Conservation (phyloP, 2,797 vertebrate genomes). For the Meriones psammophilus region DNA sequence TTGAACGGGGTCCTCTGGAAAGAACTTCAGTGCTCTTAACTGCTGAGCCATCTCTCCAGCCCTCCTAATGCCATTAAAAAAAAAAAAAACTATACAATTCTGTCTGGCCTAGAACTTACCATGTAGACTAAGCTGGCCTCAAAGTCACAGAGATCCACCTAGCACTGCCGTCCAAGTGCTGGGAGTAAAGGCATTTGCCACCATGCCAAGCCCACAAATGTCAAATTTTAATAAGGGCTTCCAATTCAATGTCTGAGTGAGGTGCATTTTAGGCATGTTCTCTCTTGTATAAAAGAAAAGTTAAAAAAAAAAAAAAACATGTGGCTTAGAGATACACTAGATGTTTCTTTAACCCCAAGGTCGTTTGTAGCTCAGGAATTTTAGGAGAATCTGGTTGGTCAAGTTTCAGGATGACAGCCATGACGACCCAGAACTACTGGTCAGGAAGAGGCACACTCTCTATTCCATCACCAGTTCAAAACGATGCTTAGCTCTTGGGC, state of each 20-base stretch:
- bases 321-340: not conserved
- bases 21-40: no score
- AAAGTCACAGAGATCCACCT: not conserved
- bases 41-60: no score
- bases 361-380: not conserved
- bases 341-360: conserved; percentile 43
- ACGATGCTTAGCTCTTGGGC: not conserved
- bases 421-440: not conserved
- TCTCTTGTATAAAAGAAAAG: conserved; percentile 43
- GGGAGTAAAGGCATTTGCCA: not conserved
- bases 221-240: conserved; percentile 46
- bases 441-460: not conserved
- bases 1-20: no score
- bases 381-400: conserved; percentile 12
- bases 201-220: not conserved
- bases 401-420: not conserved
- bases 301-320: not conserved
- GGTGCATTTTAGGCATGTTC: conserved; percentile 55
- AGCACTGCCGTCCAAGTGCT: not conserved
- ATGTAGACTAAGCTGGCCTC: not conserved
- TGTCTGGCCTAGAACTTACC: not conserved
- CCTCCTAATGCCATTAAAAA: not conserved
- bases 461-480: conserved; percentile 3
- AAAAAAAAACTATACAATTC: not conserved
- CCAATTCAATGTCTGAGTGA: conserved; percentile 41